These are phyloP conservation scores for Collichthys lucidus DNA, from an alignment of 2,113 vertebrate genomes.

Conservation along the genomic window DNA sequence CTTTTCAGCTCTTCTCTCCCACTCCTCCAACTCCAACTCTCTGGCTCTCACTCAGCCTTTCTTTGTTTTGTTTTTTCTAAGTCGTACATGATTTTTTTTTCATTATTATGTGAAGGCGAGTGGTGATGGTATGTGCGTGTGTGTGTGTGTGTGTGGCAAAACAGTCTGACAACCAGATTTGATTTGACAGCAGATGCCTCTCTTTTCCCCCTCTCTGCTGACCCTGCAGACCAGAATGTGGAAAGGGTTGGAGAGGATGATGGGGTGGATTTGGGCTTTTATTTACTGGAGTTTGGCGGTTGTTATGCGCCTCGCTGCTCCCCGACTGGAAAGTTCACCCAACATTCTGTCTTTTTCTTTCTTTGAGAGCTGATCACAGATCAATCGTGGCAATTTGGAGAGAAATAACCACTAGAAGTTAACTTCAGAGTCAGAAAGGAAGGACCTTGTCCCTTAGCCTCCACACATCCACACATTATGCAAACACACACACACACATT, in stretches of 20 bases:
- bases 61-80: slow-evolving; percentile 43
- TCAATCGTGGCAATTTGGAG: slow-evolving; percentile 55
- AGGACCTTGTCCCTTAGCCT: slow-evolving; percentile 21
- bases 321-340: not conserved
- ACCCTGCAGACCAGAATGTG: slow-evolving; percentile 45
- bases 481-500: slow-evolving; percentile 13
- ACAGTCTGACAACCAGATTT: slow-evolving; percentile 56
- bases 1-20: slow-evolving; percentile 26
- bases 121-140: not conserved
- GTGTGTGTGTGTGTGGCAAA: slow-evolving; percentile 24
- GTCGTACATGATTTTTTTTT: slow-evolving; percentile 39
- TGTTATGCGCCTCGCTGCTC: slow-evolving; percentile 36
- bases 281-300: slow-evolving; percentile 9
- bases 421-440: slow-evolving; percentile 44
- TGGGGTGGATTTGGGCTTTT: slow-evolving; percentile 24
- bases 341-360: not conserved
- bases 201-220: slow-evolving; percentile 44
- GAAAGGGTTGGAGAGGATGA: not conserved
- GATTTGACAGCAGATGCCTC: slow-evolving; percentile 65
- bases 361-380: slow-evolving; percentile 37
- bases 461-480: not conserved
- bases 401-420: slow-evolving; percentile 64
- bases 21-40: slow-evolving; percentile 30
- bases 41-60: slow-evolving; percentile 31
- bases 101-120: slow-evolving; percentile 32